These are phyloP conservation scores for Vombatus ursinus DNA, from an alignment of 2,113 vertebrate genomes.

Conservation along the genomic window DNA sequence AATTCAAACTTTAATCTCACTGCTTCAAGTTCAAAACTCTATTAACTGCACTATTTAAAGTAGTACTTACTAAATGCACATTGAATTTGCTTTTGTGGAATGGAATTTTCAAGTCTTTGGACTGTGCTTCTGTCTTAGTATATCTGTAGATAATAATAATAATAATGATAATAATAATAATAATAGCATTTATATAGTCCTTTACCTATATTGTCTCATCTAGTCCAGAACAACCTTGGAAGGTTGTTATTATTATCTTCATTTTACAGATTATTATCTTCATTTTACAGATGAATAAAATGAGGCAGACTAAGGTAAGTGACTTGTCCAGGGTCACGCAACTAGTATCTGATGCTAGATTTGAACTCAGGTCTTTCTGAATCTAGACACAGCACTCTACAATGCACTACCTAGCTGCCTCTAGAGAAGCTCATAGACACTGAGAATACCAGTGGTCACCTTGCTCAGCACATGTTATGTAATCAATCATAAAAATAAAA, in stretches of 20 bases:
- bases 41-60: not conserved
- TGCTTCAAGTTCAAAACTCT: not conserved
- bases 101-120: not conserved
- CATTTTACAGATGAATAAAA: not conserved
- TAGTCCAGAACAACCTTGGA: not conserved
- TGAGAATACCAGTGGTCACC: not conserved
- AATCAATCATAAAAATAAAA: not conserved
- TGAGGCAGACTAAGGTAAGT: not conserved
- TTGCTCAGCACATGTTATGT: not conserved
- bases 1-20: not conserved
- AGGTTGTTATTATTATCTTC: too few species aligned
- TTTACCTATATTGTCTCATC: not conserved
- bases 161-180: not conserved
- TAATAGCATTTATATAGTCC: not conserved
- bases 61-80: not conserved
- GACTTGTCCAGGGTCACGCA: not conserved
- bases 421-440: not conserved
- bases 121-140: not conserved
- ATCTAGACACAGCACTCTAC: not conserved
- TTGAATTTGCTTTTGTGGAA: not conserved
- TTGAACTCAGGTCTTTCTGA: not conserved
- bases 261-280: too few species aligned
- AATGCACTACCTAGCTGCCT: not conserved
- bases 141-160: not conserved
- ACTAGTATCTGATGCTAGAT: not conserved